Percentiles rank a stretch among this genome's conserved stretches.
Evolutionary conservation across 92 coral and sea anemone species (phyloP).

Genomic region (Phenganax subtilis): DNA sequence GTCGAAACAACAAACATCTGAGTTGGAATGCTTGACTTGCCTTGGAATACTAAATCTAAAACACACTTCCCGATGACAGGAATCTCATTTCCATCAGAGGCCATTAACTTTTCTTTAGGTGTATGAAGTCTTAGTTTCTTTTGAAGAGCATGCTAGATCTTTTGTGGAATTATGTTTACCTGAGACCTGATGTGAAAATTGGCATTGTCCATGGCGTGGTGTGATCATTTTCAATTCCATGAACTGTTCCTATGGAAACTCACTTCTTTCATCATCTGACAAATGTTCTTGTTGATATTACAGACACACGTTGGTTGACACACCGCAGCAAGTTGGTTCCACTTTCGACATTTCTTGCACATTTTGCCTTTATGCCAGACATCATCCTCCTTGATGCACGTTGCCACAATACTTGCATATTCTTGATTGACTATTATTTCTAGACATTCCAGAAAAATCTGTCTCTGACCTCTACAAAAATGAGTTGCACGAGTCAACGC

Average conservation of each 20-base stretch:
- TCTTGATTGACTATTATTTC: conserved; percentile 33
- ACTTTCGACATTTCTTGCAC: conserved; percentile 45
- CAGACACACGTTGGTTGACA: background rate
- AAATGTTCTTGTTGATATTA: conserved; percentile 4
- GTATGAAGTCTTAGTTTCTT: background rate
- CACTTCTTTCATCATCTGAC: background rate
- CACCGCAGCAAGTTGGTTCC: conserved; percentile 30
- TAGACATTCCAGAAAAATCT: conserved; percentile 16
- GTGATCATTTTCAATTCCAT: background rate
- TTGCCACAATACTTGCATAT: conserved; percentile 29
- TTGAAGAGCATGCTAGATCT: conserved; percentile 5
- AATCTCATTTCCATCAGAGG: conserved; percentile 7
- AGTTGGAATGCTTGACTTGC: background rate
- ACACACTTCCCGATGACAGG: conserved; percentile 25
- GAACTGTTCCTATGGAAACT: background rate
- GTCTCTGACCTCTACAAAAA: background rate
- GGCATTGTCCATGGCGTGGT: conserved; percentile 15
- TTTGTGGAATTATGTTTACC: conserved; percentile 15
- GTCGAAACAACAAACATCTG: conserved; percentile 14
- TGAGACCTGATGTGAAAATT: conserved; percentile 28
- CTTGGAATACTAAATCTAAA: background rate
- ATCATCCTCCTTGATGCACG: conserved; percentile 12
- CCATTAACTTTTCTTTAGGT: conserved; percentile 10
- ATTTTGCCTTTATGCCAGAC: conserved; percentile 35
- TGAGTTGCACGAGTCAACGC: conserved; percentile 1